phyloP scores from a whole-genome alignment of 1,140 invertebrate species.

The Drosophila albomicans region DNA sequence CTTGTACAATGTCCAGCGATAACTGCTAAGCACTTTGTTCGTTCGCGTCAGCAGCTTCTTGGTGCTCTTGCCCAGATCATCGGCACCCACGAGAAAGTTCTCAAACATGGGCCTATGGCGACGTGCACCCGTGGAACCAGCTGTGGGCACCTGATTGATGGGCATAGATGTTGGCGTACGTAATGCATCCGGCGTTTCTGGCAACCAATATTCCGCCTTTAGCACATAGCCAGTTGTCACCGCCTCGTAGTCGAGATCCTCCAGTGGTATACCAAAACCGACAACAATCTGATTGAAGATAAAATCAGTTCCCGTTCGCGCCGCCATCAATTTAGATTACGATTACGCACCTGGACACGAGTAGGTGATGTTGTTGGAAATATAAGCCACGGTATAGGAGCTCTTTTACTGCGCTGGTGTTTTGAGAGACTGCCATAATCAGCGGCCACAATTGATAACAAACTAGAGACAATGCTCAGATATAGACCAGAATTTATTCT shows the following conservation, averaged over 20 bases:
- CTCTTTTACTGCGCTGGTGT: slow-evolving; percentile 58
- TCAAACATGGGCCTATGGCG: slow-evolving; percentile 67
- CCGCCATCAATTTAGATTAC: not conserved
- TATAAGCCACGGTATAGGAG: slow-evolving; percentile 72
- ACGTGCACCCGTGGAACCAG: slow-evolving; percentile 55
- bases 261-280: slow-evolving; percentile 80
- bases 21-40: slow-evolving; percentile 70
- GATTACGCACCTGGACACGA: slow-evolving; percentile 64
- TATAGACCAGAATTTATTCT: slow-evolving; percentile 34
- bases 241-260: slow-evolving; percentile 76
- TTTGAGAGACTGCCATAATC: slow-evolving; percentile 50
- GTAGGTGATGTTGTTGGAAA: slow-evolving; percentile 78
- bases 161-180: slow-evolving; percentile 65
- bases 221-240: slow-evolving; percentile 82
- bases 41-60: slow-evolving; percentile 60
- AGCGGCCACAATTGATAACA: slow-evolving; percentile 15
- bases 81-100: slow-evolving; percentile 68
- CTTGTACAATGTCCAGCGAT: slow-evolving; percentile 79
- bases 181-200: slow-evolving; percentile 52
- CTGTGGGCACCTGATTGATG: slow-evolving; percentile 58
- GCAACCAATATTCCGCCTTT: slow-evolving; percentile 81
- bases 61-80: slow-evolving; percentile 71
- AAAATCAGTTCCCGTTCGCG: not conserved
- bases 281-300: slow-evolving; percentile 63
- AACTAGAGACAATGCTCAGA: slow-evolving; percentile 19